A percentile compares a stretch with the other conserved stretches of the same genome.
Evolutionary conservation across 2,113 vertebrate genomes (phyloP).

Genomic region (Pontoporia blainvillei): DNA sequence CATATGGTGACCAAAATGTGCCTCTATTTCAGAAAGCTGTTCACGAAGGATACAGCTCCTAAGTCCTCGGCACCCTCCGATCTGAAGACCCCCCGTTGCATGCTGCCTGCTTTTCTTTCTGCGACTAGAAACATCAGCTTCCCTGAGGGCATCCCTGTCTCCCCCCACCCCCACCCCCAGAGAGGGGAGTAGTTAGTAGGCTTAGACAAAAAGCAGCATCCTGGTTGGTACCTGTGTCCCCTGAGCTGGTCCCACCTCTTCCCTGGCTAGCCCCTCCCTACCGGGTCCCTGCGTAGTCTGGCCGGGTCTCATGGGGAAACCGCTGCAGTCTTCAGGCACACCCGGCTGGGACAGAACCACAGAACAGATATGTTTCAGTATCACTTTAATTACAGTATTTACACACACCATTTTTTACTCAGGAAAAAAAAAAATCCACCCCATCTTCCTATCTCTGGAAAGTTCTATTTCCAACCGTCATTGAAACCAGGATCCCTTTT

Average conservation of each 20-base stretch:
- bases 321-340: neutral
- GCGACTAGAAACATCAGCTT: neutral
- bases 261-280: neutral
- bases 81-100: neutral
- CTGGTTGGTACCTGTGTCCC: neutral
- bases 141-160: neutral
- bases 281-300: fast-evolving
- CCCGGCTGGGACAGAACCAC: neutral
- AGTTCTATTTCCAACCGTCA: constrained; percentile 63
- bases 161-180: too few relatives aligned
- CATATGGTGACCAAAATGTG: neutral
- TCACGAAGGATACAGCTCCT: neutral
- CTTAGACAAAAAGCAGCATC: neutral
- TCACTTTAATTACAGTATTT: constrained; percentile 68
- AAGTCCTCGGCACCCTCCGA: neutral
- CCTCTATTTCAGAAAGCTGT: neutral
- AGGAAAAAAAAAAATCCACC: constrained; percentile 44
- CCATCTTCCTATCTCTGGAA: constrained; percentile 59
- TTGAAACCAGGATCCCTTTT: constrained; percentile 39
- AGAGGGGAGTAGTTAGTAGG: neutral
- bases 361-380: neutral
- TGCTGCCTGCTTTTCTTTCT: neutral
- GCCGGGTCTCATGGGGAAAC: neutral
- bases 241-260: neutral
- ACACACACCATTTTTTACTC: constrained; percentile 47